Evolutionary conservation across 2,888 invertebrate species (phyloP), one percentile per base, ranked within the genome.

Genomic region (Charanyca ferruginea): DNA sequence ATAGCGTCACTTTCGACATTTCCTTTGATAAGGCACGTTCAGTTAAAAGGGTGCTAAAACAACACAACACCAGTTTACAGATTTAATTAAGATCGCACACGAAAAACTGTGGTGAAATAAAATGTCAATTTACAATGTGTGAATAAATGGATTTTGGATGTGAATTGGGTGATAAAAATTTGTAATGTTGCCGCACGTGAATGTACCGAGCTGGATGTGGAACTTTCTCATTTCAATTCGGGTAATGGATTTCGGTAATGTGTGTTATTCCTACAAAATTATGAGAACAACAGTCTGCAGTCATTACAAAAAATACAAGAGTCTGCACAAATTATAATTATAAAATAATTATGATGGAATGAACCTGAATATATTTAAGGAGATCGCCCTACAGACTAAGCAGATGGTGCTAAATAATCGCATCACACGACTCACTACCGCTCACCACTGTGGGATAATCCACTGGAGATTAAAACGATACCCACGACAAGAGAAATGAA

Each of bases 1-100:
- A 94, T 94, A 93, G 84, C 85, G 94, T 93, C 94, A 91, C 83
- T 89, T 87, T 86, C 90, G 92, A 91, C 91, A 86, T 89, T 87
- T 89, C 88, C 90, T 89, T 87, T 88, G 94, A 94, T 94, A 94
- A 92, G 88, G 87, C 90, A 92, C 90, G 91, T 87, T 85, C 77
- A 81, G 79, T 87, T 85, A 87, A 89, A 90, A 90, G 91, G 90
- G 90, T 91, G 88, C 85, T 87, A 87, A 87, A 90, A 87, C 82
- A 87, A 86, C 84, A 85, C 84, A 83, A 84, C 79, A 84, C 83
- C 66, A 84, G 85, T 84, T 87, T 82, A 86, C 84, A 83, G 88
- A 90, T 91, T 92, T 89, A 90, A 93, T 93, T 91, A 90, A 91
- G 88, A 86, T 77, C 76, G 66, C 77, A 72, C 72, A 65, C 59